Base-by-base conservation (phyloP, 2,797 vertebrate genomes). In the Knipowitschia caucasica region DNA sequence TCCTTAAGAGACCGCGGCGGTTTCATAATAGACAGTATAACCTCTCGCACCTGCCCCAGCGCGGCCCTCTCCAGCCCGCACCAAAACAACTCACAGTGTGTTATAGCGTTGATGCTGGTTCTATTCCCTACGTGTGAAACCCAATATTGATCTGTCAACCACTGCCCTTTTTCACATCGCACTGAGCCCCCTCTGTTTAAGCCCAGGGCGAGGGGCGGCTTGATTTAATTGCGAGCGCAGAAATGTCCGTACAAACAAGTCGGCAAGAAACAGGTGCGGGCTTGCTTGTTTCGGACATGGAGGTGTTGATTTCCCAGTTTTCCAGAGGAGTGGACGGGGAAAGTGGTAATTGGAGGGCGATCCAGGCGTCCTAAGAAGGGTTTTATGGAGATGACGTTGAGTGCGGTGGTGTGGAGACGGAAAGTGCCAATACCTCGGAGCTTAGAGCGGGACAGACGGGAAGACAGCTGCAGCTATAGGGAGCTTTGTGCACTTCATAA, bases 261-360 rank as follows among this genome's bases (percentile, higher is more conserved):
- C 34, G 35, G 53, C 67, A 59, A 81, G 70, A n/a, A n/a, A n/a
- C 80, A 84, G 84, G 72, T 78, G 75, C 62, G 53, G 24, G 56
- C 45, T 58, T 59, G 53, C 59, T 61, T 53, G 68, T 56, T 47
- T 78, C 59, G 10, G 34, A 45, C 58, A 34, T 26, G 12, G 68
- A 18, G 75, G 80, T 81, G 78, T 81, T 77, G 75, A 70, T 84
- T 84, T 82, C 71, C n/a, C 70, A 78, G 59, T 54, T 12, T n/a
- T n/a, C n/a, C n/a, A 54, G 58, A 81, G 54, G 7, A 12, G 35
- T 45, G 59, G 59, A 73, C 67, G 73, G 71, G 62, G 71, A n/a
- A 80, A 58, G 59, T 61, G 67, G 60, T 81, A 81, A 86, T 87
- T 83, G 68, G 72, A 71, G 50, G 46, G 70, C 67, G 69, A 81